Evolutionary conservation across 1,140 invertebrate species (phyloP).

Genomic region (Bicyclus anynana): DNA sequence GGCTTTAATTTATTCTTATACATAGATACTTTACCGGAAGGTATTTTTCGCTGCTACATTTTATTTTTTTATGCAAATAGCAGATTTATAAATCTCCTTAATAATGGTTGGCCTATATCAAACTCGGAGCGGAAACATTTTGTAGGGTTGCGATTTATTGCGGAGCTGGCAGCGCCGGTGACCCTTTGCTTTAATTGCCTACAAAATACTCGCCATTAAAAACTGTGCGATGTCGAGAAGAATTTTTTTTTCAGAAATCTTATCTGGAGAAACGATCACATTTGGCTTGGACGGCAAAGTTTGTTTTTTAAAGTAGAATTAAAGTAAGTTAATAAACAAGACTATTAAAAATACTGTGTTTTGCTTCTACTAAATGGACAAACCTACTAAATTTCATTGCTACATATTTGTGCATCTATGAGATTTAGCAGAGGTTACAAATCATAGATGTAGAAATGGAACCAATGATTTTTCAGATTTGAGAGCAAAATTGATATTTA

Average conservation of each 20-base stretch:
- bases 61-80: conserved; percentile 32
- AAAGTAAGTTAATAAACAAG: neutral
- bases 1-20: neutral
- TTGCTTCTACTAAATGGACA: too few relatives aligned
- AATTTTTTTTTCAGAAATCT: neutral
- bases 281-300: neutral
- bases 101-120: conserved; percentile 35
- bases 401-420: too few relatives aligned
- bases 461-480: too few relatives aligned
- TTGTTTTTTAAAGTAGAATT: neutral
- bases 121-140: conserved; percentile 58
- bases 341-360: too few relatives aligned
- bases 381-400: too few relatives aligned
- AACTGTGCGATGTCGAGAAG: conserved; percentile 11
- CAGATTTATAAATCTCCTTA: conserved; percentile 31
- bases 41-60: conserved; percentile 9
- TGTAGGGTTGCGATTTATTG: conserved; percentile 74
- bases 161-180: conserved; percentile 49
- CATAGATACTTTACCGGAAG: conserved; percentile 6
- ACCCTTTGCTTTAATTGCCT: conserved; percentile 69
- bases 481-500: too few relatives aligned
- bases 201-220: conserved; percentile 67
- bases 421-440: too few relatives aligned
- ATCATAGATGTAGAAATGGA: too few relatives aligned
- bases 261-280: neutral